Base-by-base conservation (phyloP, 2,113 vertebrate species). In the Damaliscus lunatus region DNA sequence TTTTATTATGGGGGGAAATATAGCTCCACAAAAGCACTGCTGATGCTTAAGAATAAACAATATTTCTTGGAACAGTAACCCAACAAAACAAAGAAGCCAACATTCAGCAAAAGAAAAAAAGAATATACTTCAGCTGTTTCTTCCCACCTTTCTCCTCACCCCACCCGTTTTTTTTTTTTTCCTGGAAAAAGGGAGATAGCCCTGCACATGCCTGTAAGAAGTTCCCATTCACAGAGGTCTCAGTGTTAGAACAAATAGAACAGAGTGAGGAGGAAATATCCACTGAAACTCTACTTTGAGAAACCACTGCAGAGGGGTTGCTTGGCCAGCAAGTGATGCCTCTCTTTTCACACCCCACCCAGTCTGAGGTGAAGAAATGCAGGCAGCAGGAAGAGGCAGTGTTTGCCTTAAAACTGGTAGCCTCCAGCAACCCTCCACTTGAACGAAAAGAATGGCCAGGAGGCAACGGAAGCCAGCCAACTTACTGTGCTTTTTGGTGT, bases 401-500 rank as follows among this genome's bases (percentile, higher is more conserved):
- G 27, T 27, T 43, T 80, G 57, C n/a, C 43, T 85, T 25, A 90
- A 90, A 55, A 13, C 53, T 3, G n/a, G 83, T 6, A 21, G 36
- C 14, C 36, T 77, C 36, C 21, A 14, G 31, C 14, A 48, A 74
- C 1, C 10, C 19, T 17, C 50, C 50, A 57, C 10, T 16, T 1
- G 29, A 74, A 59, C 0, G 13, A 59, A 48, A 43, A 15, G 53
- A 60, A 53, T 0, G 21, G 12, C 29, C 64, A 12, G 40, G 5
- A 7, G 55, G 25, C 46, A 21, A 46, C 3, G 52, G 90, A 93
- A 85, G 43, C 23, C 88, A 59, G 46, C 52, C 16, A 3, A 99
- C 99, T 99, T 98, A 99, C 99, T 99, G 98, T 99, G 99, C 96
- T 99, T 99, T 98, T 99, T 99, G 97, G 98, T 99, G 97, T 99